phyloP scores from a whole-genome alignment of 2,113 vertebrate genomes.

The Cyanoramphus novaezelandiae region DNA sequence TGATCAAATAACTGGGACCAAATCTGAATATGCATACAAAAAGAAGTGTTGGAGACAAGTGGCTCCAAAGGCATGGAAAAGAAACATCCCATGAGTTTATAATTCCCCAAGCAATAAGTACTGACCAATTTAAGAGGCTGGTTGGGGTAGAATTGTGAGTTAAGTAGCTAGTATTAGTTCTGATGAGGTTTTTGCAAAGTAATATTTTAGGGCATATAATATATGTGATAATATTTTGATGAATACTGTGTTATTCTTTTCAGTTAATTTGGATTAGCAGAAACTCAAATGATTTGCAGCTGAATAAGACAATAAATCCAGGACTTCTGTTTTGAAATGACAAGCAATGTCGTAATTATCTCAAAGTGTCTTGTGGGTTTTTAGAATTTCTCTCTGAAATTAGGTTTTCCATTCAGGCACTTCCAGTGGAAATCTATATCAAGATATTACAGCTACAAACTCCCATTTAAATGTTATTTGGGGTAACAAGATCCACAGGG shows the following conservation, averaged over 20 bases:
- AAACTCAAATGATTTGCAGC: not conserved
- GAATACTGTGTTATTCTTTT: not conserved
- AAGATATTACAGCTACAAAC: slow-evolving; percentile 19
- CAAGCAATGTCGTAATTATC: not conserved
- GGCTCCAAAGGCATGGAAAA: not conserved
- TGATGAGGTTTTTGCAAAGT: not conserved
- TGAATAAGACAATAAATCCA: not conserved
- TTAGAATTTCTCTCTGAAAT: slow-evolving; percentile 27
- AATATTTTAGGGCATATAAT: not conserved
- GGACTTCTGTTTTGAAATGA: slow-evolving; percentile 6
- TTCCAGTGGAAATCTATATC: slow-evolving; percentile 30
- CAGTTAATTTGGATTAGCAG: not conserved
- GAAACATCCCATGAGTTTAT: not conserved
- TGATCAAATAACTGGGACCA: not conserved
- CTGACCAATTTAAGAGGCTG: not conserved
- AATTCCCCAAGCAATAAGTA: not conserved
- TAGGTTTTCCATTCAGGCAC: not conserved
- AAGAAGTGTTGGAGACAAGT: not conserved
- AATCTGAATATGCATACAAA: not conserved
- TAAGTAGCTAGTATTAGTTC: not conserved
- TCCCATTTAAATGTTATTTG: slow-evolving; percentile 56
- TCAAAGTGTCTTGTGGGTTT: not conserved
- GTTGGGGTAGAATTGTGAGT: not conserved
- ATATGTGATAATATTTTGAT: not conserved
- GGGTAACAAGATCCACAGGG: slow-evolving; percentile 43